A percentile compares a stretch with the other conserved stretches of the same genome.
These are phyloP conservation scores for Orcinus orca DNA, from an alignment of 2,113 vertebrate genomes.

Conservation along the genomic window DNA sequence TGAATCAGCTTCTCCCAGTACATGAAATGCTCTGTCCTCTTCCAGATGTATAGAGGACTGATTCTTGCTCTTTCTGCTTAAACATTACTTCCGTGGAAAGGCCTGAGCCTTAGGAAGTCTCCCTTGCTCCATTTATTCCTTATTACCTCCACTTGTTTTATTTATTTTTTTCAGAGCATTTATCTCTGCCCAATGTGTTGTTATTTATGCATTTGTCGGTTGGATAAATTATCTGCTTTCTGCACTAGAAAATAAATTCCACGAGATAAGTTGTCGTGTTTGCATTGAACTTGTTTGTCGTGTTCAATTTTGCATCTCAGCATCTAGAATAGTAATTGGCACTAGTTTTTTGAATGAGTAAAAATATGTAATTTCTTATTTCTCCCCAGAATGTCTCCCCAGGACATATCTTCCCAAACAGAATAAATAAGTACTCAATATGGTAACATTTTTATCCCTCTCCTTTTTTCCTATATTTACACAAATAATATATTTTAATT, in stretches of 20 bases:
- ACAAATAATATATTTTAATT: not conserved
- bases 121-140: not conserved
- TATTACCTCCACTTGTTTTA: not conserved
- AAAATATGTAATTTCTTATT: not conserved
- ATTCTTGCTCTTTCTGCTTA: not conserved
- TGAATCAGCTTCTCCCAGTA: not conserved
- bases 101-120: not conserved
- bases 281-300: not conserved
- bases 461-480: not conserved
- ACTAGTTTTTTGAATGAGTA: not conserved
- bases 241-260: not conserved
- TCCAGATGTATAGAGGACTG: not conserved
- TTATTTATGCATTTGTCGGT: not conserved
- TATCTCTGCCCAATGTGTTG: not conserved
- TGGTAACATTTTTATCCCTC: not conserved
- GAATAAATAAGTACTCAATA: not conserved
- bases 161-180: not conserved
- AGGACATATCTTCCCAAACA: constrained; percentile 5
- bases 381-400: not conserved
- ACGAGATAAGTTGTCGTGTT: not conserved
- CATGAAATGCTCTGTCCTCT: not conserved
- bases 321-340: not conserved
- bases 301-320: not conserved
- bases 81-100: not conserved
- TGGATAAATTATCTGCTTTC: not conserved